Evolutionary conservation across 1,140 invertebrate genomes (phyloP).

Genomic region (Drosophila punjabiensis): DNA sequence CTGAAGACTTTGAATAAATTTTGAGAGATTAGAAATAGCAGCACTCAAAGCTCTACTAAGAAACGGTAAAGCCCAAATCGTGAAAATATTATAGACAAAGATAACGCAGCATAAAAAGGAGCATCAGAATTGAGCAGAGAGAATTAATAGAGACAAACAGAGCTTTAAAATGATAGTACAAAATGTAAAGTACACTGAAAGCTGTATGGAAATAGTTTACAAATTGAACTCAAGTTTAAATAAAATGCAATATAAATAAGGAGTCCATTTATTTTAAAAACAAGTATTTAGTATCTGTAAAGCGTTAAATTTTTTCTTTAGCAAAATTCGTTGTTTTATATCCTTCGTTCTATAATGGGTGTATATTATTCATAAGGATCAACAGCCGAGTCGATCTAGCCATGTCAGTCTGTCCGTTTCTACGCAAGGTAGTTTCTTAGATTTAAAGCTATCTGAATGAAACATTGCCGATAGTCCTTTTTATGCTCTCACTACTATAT

Average conservation of each 20-base stretch:
- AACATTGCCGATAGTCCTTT: too few species aligned
- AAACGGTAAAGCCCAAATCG: neutral
- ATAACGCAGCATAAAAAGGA: neutral
- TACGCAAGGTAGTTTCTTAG: too few species aligned
- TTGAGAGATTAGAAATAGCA: neutral
- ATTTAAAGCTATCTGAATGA: too few species aligned
- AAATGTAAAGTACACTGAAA: neutral
- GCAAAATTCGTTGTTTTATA: too few species aligned
- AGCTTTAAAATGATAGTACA: neutral
- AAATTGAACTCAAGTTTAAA: neutral
- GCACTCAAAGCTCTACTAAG: neutral
- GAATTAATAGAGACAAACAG: neutral
- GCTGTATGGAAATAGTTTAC: neutral
- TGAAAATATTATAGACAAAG: neutral
- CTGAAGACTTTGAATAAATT: neutral
- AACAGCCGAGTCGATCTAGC: too few species aligned
- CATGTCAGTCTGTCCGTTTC: too few species aligned
- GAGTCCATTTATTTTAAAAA: too few species aligned
- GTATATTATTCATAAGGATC: too few species aligned
- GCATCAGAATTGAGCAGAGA: neutral
- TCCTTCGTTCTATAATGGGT: too few species aligned
- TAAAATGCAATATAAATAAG: neutral
- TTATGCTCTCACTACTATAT: too few species aligned
- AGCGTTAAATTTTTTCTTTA: too few species aligned
- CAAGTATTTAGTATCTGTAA: too few species aligned